Base-by-base conservation (phyloP, 2,797 vertebrate genomes). In the Balearica regulorum region DNA sequence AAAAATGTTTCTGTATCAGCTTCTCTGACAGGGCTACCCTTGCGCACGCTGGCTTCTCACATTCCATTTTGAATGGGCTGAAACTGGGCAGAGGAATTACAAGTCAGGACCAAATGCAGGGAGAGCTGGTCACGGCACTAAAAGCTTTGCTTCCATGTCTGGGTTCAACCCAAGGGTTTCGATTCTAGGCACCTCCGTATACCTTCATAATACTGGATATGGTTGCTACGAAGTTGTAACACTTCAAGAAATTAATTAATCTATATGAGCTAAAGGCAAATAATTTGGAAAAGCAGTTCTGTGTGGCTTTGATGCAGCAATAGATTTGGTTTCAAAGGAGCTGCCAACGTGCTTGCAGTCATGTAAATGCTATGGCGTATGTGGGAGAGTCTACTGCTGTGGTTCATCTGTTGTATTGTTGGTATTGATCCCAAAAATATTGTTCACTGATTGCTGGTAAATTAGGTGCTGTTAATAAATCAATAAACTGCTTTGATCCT, bases 401-500 rank as follows among this genome's bases (percentile, higher is more conserved):
- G 46, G 21, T 62, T 85, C 90, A 25, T 41, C 68, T 70, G 22
- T 55, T 65, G 61, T 43, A 22, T 5, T 2, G 1, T 43, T 90
- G 31, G 13, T 79, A 85, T 87, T 57, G 68, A 85, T 83, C 78
- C 71, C 11, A 1, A 54, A 92, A 81, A 57, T 71, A 71, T 81
- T 93, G 53, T 71, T 91, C 84, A 54, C 29, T 73, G 53, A 85
- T 80, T 83, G 75, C 82, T 95, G 57, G 24, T 68, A 95, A 89
- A 85, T 89, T 85, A 78, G 75, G 31, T 83, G 26, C 43, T 80
- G 79, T 73, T 91, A 87, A 92, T 90, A 95, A 92, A 94, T 78
- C 93, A 90, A 55, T 93, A 48, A 61, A 18, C 11, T 92, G 10
- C 33, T 89, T 92, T 66, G 82, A 92, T 93, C 64, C 55, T 46